These are phyloP conservation scores for Zoanthus sansibaricus DNA, from an alignment of 92 coral and sea anemone genomes.

Conservation along the genomic window DNA sequence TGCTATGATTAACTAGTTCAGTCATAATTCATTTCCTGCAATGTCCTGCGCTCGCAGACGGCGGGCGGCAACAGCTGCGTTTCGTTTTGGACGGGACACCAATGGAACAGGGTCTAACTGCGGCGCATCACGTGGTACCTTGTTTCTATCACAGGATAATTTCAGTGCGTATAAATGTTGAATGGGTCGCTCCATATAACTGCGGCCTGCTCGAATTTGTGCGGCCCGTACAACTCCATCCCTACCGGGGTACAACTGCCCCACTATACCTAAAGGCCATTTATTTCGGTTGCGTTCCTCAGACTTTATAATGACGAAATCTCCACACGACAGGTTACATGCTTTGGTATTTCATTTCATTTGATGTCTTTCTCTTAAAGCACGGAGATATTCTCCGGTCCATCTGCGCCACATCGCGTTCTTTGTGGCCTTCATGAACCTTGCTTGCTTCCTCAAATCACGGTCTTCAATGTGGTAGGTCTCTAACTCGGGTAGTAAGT, in stretches of 20 bases:
- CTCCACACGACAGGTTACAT: no score
- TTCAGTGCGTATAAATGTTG: not conserved
- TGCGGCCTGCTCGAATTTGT: no score
- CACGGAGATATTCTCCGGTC: not conserved
- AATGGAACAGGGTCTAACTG: not conserved
- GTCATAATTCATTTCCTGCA: conserved; percentile 8
- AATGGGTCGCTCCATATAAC: no score
- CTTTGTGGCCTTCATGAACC: not conserved
- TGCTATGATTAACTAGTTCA: conserved; percentile 9
- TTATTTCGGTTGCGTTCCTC: not conserved
- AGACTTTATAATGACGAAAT: not conserved
- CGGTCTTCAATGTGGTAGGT: not conserved
- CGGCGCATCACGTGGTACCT: no score
- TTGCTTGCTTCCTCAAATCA: not conserved
- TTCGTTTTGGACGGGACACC: conserved; percentile 13
- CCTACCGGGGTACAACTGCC: not conserved
- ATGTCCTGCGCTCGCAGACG: not conserved
- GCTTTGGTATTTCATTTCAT: not conserved
- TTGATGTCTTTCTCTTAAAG: not conserved
- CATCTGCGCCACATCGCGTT: conserved; percentile 2
- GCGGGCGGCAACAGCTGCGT: conserved; percentile 21
- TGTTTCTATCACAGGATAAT: not conserved
- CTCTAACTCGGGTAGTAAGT: not conserved
- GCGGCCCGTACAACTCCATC: not conserved
- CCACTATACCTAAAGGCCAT: not conserved